Evolutionary conservation across 2,113 vertebrate genomes (phyloP).

Genomic region (Nanorana parkeri): DNA sequence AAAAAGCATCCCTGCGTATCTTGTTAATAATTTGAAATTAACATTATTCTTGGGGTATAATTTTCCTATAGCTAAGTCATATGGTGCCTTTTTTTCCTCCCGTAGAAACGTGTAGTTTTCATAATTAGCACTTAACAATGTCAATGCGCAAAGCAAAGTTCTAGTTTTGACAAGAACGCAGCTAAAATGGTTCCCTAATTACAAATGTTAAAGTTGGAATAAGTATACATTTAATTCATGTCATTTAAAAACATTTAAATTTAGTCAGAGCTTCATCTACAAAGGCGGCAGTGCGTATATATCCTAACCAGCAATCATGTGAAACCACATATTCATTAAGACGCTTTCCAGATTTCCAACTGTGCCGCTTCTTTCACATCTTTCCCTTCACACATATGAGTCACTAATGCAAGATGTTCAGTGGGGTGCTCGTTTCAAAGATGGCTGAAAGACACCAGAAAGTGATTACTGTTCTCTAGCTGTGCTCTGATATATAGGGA

Average conservation of each 20-base stretch:
- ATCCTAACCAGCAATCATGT: constrained; percentile 33
- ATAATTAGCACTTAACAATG: constrained; percentile 37
- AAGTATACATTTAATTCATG: constrained; percentile 33
- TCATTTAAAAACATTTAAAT: constrained; percentile 37
- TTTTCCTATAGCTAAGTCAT: constrained; percentile 27
- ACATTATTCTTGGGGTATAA: constrained; percentile 27
- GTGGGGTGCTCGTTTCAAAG: constrained; percentile 33
- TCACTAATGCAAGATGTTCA: constrained; percentile 42
- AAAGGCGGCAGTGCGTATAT: not conserved
- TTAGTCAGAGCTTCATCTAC: constrained; percentile 22
- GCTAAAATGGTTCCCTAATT: constrained; percentile 18
- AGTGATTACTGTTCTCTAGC: constrained; percentile 5
- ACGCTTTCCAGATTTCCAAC: constrained; percentile 10
- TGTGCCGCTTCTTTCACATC: constrained; percentile 24
- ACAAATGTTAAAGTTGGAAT: constrained; percentile 20
- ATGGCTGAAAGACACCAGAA: constrained; percentile 40
- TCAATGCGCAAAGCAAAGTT: constrained; percentile 17
- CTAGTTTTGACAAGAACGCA: constrained; percentile 18
- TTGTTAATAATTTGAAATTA: constrained; percentile 9
- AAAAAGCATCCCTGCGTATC: not conserved
- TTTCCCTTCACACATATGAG: constrained; percentile 13
- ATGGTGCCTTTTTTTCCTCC: not conserved
- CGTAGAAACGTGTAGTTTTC: not conserved
- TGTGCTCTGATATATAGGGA: constrained; percentile 20
- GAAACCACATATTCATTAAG: constrained; percentile 45